Conservation (phyloP, 2,888 invertebrate genomes). For the Drosophila melanosoma region DNA sequence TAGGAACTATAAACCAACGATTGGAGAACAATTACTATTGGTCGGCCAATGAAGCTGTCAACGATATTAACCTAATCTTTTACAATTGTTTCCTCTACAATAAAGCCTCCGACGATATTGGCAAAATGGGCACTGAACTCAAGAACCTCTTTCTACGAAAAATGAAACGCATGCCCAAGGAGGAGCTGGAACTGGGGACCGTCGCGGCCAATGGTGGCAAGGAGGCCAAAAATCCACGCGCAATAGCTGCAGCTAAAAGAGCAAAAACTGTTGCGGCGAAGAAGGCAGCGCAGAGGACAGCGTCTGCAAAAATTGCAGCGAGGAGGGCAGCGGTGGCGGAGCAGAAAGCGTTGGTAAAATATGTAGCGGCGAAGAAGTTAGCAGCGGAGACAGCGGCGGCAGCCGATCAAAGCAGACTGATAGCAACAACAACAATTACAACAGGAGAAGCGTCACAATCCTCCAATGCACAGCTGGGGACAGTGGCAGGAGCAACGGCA, state of each 20-base stretch:
- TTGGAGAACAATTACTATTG: slow-evolving; percentile 98
- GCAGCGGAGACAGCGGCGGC: slow-evolving; percentile 75
- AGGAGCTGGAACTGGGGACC: slow-evolving; percentile 93
- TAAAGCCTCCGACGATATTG: slow-evolving; percentile 98
- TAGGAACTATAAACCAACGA: slow-evolving; percentile 98
- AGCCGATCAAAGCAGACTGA: slow-evolving; percentile 66
- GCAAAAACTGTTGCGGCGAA: slow-evolving; percentile 60
- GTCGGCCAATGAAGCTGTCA: slow-evolving; percentile 97
- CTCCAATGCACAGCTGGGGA: slow-evolving; percentile 53
- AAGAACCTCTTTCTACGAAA: slow-evolving; percentile 96
- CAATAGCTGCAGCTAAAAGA: slow-evolving; percentile 76
- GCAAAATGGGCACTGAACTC: slow-evolving; percentile 97
- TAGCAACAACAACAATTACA: slow-evolving; percentile 55
- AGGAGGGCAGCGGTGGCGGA: slow-evolving; percentile 73
- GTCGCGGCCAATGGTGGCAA: slow-evolving; percentile 88
- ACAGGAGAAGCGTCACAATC: slow-evolving; percentile 49
- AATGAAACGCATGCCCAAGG: slow-evolving; percentile 97
- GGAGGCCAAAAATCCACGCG: slow-evolving; percentile 86
- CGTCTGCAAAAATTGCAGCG: slow-evolving; percentile 75
- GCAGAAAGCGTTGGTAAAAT: slow-evolving; percentile 82
- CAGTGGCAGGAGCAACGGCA: slow-evolving; percentile 43
- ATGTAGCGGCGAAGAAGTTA: slow-evolving; percentile 55
- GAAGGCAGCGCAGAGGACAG: slow-evolving; percentile 40
- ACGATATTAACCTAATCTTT: slow-evolving; percentile 99
- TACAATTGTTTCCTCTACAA: slow-evolving; percentile 99